Evolutionary conservation across 2,113 vertebrate genomes (phyloP).

Genomic region (Albula goreensis): DNA sequence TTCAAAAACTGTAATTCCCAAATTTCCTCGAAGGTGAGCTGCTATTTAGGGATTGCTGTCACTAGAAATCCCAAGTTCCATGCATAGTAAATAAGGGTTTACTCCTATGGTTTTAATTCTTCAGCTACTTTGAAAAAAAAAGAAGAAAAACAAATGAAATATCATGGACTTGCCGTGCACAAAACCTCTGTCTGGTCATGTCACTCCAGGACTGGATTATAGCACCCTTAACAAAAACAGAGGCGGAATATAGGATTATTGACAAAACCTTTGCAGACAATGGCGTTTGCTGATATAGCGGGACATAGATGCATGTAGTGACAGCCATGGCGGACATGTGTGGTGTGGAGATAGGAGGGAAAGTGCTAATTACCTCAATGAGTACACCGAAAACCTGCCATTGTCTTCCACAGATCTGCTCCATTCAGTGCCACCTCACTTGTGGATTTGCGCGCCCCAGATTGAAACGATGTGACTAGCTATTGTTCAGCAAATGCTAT

Average conservation of each 20-base stretch:
- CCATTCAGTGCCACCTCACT: conserved; percentile 60
- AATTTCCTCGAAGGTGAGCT: conserved; percentile 57
- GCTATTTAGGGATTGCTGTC: conserved; percentile 11
- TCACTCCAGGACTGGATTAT: conserved; percentile 59
- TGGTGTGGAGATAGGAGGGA: conserved; percentile 72
- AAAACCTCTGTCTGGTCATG: conserved; percentile 62
- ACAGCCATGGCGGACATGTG: conserved; percentile 72
- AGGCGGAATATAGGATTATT: conserved; percentile 74
- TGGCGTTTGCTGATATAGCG: conserved; percentile 54
- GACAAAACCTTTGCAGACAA: conserved; percentile 63
- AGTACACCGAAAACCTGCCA: conserved; percentile 54
- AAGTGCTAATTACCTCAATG: conserved; percentile 70
- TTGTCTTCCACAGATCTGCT: conserved; percentile 61
- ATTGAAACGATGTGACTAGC: conserved; percentile 61
- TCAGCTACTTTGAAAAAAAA: conserved; percentile 43
- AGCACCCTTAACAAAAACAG: conserved; percentile 59
- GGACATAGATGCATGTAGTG: conserved; percentile 54
- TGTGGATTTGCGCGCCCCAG: conserved; percentile 67
- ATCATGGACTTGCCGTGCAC: conserved; percentile 32
- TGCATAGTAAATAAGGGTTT: conserved; percentile 47
- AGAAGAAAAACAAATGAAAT: conserved; percentile 44
- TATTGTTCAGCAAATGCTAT: conserved; percentile 77
- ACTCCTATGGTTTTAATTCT: conserved; percentile 56
- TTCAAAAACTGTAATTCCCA: conserved; percentile 28
- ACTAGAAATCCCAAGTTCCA: conserved; percentile 48